A percentile compares a stretch with the other conserved stretches of the same genome.
Evolutionary conservation across 2,113 vertebrate genomes (phyloP).

Genomic region (Pangasianodon gigas): DNA sequence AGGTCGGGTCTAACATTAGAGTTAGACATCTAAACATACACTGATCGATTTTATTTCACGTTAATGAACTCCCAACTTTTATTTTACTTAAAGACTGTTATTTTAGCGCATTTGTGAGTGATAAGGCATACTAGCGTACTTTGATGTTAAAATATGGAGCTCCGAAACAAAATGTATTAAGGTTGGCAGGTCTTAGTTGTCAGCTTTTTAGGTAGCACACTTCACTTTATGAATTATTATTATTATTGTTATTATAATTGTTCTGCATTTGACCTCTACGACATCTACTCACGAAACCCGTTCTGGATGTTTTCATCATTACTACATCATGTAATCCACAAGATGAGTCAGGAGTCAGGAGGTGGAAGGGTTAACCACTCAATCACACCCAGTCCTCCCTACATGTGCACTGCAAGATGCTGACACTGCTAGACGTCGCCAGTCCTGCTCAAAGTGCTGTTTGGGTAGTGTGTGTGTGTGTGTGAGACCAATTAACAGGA

Average conservation of each 20-base stretch:
- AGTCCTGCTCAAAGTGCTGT: slow-evolving; percentile 61
- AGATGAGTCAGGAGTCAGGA: slow-evolving; percentile 42
- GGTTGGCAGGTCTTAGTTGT: background rate
- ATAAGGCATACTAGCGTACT: background rate
- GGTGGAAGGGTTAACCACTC: slow-evolving; percentile 63
- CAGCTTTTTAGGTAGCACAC: background rate
- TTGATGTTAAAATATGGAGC: background rate
- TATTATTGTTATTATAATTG: background rate
- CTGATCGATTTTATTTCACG: background rate
- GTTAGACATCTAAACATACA: background rate
- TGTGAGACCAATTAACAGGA: slow-evolving; percentile 68
- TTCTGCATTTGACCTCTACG: background rate
- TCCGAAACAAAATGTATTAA: background rate
- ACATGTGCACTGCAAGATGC: slow-evolving; percentile 59
- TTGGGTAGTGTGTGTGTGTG: slow-evolving; percentile 60
- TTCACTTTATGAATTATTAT: background rate
- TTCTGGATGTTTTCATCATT: background rate
- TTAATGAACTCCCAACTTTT: background rate
- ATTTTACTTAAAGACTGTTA: background rate
- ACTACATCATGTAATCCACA: slow-evolving; percentile 60
- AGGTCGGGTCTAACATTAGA: background rate
- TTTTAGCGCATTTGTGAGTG: background rate
- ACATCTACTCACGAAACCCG: background rate
- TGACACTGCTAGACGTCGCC: slow-evolving; percentile 66
- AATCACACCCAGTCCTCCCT: slow-evolving; percentile 43